Conservation (phyloP, 2,113 vertebrate species). For the Dendrocopos noguchii region DNA sequence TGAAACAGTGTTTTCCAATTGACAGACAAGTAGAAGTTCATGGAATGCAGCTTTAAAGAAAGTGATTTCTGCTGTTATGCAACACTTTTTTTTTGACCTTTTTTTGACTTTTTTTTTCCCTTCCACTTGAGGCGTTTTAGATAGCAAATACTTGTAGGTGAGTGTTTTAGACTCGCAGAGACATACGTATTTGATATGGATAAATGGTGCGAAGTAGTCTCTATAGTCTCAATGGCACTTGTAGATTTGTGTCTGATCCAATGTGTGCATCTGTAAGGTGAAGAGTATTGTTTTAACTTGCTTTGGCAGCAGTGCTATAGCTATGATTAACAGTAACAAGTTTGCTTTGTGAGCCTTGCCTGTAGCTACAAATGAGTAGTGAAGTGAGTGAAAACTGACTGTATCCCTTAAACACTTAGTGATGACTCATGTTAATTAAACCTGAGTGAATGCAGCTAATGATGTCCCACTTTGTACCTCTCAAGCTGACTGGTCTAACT, state of each 20-base stretch:
- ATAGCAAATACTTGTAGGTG: not conserved
- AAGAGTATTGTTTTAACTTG: not conserved
- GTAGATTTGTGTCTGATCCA: not conserved
- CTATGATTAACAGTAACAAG: not conserved
- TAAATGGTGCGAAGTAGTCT: accelerated
- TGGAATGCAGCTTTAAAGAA: not conserved
- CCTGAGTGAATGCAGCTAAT: not conserved
- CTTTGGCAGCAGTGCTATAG: not conserved
- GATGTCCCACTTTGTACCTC: not conserved
- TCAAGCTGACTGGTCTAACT: not conserved
- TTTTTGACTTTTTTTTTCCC: too few relatives aligned
- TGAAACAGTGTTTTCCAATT: not conserved
- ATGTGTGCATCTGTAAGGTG: not conserved
- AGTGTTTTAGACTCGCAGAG: not conserved
- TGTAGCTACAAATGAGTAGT: not conserved
- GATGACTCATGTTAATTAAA: not conserved
- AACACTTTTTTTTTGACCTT: too few relatives aligned
- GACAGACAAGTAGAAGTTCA: not conserved
- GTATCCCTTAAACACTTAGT: not conserved
- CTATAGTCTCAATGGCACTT: accelerated
- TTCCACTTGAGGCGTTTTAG: not conserved
- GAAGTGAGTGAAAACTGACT: not conserved
- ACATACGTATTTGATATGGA: not conserved
- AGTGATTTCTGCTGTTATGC: not conserved
- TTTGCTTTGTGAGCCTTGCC: not conserved